Evolutionary conservation across 2,113 vertebrate species (phyloP).

Genomic region (Psophia crepitans): DNA sequence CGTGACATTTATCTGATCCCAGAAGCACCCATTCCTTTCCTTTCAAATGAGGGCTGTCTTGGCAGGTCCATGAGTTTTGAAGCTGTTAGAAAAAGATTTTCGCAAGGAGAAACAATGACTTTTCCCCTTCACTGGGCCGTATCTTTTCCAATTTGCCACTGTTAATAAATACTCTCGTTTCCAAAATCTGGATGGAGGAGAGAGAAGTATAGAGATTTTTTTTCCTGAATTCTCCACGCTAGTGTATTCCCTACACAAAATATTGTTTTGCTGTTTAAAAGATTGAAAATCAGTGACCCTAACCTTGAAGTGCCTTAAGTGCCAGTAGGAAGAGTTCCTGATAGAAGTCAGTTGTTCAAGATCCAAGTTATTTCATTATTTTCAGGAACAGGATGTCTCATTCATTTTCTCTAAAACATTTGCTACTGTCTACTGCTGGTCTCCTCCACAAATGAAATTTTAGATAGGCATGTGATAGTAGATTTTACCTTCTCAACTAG

Average conservation of each 20-base stretch:
- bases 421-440: background rate
- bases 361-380: background rate
- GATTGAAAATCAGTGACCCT: background rate
- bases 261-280: background rate
- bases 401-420: background rate
- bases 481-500: background rate
- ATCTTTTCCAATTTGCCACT: background rate
- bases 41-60: background rate
- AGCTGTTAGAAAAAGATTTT: background rate
- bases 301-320: background rate
- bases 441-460: background rate
- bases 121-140: background rate
- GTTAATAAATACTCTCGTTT: conserved; percentile 8
- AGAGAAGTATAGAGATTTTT: background rate
- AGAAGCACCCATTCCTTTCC: background rate
- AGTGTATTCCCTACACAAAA: background rate
- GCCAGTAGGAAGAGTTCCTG: background rate
- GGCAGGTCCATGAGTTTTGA: background rate
- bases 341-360: background rate
- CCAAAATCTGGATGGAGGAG: background rate
- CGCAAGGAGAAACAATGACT: background rate
- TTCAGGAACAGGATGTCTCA: background rate
- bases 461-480: background rate
- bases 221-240: background rate
- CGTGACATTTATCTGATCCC: background rate